A percentile compares a stretch with the other conserved stretches of the same genome.
phyloP scores from a whole-genome alignment of 2,113 vertebrate genomes.

The Toxotes chatareus region DNA sequence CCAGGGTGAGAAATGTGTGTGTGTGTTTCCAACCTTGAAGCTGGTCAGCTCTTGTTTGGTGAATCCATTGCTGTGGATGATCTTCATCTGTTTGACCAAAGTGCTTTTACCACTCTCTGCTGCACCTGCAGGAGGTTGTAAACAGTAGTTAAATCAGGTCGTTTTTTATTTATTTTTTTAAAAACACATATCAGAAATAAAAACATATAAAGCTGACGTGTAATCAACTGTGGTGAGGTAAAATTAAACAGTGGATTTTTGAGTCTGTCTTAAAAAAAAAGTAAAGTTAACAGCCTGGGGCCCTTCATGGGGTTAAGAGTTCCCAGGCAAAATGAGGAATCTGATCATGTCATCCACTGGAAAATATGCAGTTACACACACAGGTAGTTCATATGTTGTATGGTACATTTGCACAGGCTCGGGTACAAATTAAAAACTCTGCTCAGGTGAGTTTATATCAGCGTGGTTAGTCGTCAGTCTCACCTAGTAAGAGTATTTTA shows the following conservation, averaged over 20 bases:
- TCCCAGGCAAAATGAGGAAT: not conserved
- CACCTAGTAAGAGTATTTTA: conserved; percentile 85
- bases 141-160: not conserved
- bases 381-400: not conserved
- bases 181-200: not conserved
- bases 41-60: conserved; percentile 82
- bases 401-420: not conserved
- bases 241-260: not conserved
- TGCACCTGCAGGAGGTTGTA: conserved; percentile 74
- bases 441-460: not conserved
- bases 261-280: not conserved
- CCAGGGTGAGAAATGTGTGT: not conserved
- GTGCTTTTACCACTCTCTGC: conserved; percentile 87
- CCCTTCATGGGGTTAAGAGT: not conserved
- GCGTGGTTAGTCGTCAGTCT: conserved; percentile 34
- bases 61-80: conserved; percentile 86
- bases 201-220: not conserved
- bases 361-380: not conserved
- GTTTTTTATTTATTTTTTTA: too few relatives aligned
- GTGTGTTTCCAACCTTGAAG: conserved; percentile 80
- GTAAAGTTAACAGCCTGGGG: not conserved
- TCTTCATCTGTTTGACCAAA: conserved; percentile 88
- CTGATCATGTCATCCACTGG: not conserved
- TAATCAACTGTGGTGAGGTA: not conserved
- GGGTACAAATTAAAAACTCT: not conserved